These are phyloP conservation scores for Acanthopagrus latus DNA, from an alignment of 2,797 vertebrate species.

Conservation along the genomic window DNA sequence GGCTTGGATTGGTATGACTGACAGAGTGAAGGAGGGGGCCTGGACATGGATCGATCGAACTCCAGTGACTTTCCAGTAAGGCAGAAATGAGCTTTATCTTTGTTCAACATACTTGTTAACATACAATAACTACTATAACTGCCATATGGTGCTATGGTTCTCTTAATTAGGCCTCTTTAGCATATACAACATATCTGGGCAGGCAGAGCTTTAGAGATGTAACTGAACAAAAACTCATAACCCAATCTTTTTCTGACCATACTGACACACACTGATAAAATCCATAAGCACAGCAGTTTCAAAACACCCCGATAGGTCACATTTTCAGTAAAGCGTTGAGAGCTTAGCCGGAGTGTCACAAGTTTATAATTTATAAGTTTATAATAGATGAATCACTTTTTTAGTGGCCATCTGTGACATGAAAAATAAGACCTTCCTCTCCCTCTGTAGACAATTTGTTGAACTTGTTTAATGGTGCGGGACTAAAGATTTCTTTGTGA, in stretches of 20 bases:
- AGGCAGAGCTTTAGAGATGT: background rate
- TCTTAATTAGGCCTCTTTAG: background rate
- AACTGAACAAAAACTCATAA: background rate
- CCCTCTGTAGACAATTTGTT: too few species aligned
- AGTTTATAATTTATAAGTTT: too few species aligned
- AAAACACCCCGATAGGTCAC: background rate
- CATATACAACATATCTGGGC: background rate
- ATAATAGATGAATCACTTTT: too few species aligned
- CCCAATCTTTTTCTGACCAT: background rate
- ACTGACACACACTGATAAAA: background rate
- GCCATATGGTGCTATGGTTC: background rate
- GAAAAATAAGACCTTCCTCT: too few species aligned
- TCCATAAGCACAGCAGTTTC: too few species aligned
- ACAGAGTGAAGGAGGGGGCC: background rate
- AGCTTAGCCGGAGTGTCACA: background rate
- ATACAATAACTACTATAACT: background rate
- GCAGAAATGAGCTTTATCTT: too few species aligned
- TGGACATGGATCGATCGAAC: constrained; percentile 26
- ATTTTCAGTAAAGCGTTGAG: background rate
- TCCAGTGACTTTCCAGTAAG: background rate
- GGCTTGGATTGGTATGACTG: constrained; percentile 47
- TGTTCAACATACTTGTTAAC: too few species aligned
- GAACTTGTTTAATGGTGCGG: too few species aligned
- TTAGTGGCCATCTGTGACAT: too few species aligned
- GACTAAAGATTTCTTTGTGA: too few species aligned